These are phyloP conservation scores for Sphaeramia orbicularis DNA, from an alignment of 2,797 vertebrate genomes.

Conservation along the genomic window DNA sequence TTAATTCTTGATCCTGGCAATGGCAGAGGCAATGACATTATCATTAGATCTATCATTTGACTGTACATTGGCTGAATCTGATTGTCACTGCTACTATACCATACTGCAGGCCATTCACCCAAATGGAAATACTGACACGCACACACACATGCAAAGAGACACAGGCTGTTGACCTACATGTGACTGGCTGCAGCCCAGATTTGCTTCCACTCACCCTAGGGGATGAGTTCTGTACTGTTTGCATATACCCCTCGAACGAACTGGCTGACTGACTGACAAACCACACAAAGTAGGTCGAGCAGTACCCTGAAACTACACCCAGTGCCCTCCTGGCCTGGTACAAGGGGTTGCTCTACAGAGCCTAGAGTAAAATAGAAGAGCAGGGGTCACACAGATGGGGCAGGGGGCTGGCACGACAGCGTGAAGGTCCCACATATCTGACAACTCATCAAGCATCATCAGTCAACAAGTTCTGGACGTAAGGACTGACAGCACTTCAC, in stretches of 20 bases:
- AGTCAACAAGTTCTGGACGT: constrained; percentile 44
- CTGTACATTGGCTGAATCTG: constrained; percentile 49
- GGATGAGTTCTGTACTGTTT: constrained; percentile 71
- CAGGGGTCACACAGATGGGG: constrained; percentile 32
- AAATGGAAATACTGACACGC: constrained; percentile 61
- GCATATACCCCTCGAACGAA: constrained; percentile 65
- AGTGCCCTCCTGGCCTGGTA: constrained; percentile 52
- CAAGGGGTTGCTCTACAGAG: constrained; percentile 30
- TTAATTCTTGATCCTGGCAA: constrained; percentile 54
- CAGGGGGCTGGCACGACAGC: constrained; percentile 46
- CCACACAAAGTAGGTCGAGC: constrained; percentile 73
- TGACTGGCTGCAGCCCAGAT: constrained; percentile 81
- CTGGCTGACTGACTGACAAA: constrained; percentile 59
- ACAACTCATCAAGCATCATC: constrained; percentile 60
- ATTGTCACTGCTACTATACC: constrained; percentile 56
- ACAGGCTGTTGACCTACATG: constrained; percentile 85
- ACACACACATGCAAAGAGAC: constrained; percentile 59
- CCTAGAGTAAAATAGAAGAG: constrained; percentile 40
- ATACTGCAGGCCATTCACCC: constrained; percentile 63
- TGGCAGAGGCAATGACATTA: constrained; percentile 59
- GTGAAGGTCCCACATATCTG: constrained; percentile 63
- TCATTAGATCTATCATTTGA: constrained; percentile 65
- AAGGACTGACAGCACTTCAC: constrained; percentile 46
- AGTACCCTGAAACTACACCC: constrained; percentile 64
- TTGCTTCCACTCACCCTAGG: constrained; percentile 69